phyloP scores from a whole-genome alignment of 2,797 vertebrate genomes.

The Parauchenoglanis ngamensis region DNA sequence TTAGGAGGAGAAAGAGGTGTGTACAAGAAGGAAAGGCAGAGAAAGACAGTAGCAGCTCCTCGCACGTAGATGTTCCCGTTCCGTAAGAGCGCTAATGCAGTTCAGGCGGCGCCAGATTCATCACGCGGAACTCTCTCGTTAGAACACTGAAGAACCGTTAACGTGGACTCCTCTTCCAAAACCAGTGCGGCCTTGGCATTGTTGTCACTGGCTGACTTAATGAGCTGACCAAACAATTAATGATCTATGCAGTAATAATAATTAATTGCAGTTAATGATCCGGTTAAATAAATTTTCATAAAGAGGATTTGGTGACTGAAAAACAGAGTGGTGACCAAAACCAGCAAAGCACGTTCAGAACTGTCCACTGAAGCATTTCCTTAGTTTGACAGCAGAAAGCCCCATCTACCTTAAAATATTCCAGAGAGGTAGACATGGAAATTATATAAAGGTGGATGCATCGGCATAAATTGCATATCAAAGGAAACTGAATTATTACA shows the following conservation, averaged over 20 bases:
- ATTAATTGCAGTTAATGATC: constrained; percentile 60
- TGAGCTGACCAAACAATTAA: constrained; percentile 5
- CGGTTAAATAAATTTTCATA: constrained; percentile 57
- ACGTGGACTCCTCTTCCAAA: constrained; percentile 23
- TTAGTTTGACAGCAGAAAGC: constrained; percentile 29
- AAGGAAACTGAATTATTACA: constrained; percentile 56
- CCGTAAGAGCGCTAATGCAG: background rate
- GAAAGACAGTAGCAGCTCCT: constrained; percentile 30
- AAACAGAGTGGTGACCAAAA: constrained; percentile 41
- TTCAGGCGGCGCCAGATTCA: background rate
- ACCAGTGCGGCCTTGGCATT: constrained; percentile 59
- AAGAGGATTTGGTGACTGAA: constrained; percentile 55
- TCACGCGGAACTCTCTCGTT: constrained; percentile 5
- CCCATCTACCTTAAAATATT: constrained; percentile 32
- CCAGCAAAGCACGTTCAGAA: constrained; percentile 29
- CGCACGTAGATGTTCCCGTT: constrained; percentile 44
- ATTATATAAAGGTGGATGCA: constrained; percentile 48
- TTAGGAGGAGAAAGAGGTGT: constrained; percentile 1
- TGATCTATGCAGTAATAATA: constrained; percentile 57
- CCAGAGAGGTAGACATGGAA: constrained; percentile 33
- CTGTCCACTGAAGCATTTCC: constrained; percentile 7
- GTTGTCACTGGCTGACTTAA: background rate
- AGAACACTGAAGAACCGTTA: background rate
- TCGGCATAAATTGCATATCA: constrained; percentile 52
- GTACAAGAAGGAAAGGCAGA: background rate